These are phyloP conservation scores for Yoshiicerus persimilis DNA, from an alignment of 1,140 invertebrate genomes.

Conservation along the genomic window DNA sequence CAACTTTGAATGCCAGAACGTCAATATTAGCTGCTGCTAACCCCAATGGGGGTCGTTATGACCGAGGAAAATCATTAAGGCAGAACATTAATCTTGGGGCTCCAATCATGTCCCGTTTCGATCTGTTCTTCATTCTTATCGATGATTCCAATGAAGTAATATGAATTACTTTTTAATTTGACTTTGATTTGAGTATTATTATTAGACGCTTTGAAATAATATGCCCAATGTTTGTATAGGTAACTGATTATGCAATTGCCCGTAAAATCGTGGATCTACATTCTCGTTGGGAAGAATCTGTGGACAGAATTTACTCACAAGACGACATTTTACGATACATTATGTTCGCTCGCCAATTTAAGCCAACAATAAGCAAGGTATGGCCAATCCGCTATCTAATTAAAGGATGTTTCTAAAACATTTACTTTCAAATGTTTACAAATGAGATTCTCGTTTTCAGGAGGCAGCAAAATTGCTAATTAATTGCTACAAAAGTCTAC, in stretches of 20 bases:
- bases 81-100: constrained; percentile 92
- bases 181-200: too few relatives aligned
- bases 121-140: constrained; percentile 97
- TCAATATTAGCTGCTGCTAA: constrained; percentile 98
- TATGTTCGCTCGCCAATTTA: constrained; percentile 93
- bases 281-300: constrained; percentile 69
- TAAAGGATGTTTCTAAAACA: neutral
- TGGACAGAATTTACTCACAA: constrained; percentile 77
- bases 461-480: constrained; percentile 69
- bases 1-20: constrained; percentile 95
- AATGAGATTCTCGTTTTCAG: constrained; percentile 52
- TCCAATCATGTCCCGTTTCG: constrained; percentile 99
- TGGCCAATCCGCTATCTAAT: neutral
- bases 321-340: constrained; percentile 92
- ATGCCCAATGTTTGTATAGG: constrained; percentile 54
- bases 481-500: constrained; percentile 81
- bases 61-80: constrained; percentile 88
- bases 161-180: too few relatives aligned
- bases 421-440: neutral
- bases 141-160: constrained; percentile 90
- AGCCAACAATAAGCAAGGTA: constrained; percentile 79
- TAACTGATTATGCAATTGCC: constrained; percentile 93
- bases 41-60: constrained; percentile 93
- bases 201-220: too few relatives aligned
- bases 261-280: constrained; percentile 94